A percentile compares a stretch with the other conserved stretches of the same genome.
Conservation (phyloP, 2,113 vertebrate species). For the Eptatretus burgeri region DNA sequence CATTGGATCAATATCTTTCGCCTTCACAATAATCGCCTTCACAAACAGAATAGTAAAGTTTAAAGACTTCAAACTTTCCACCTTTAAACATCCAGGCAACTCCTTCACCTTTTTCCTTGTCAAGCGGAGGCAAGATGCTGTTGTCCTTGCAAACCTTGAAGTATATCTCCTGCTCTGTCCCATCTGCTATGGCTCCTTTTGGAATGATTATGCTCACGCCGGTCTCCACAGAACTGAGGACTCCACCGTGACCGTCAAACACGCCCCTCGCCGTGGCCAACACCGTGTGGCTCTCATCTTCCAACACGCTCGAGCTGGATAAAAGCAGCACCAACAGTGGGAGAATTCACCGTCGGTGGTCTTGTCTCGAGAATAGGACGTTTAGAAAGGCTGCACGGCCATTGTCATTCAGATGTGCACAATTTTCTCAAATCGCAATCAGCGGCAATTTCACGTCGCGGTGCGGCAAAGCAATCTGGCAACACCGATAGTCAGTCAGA, state of each 20-base stretch:
- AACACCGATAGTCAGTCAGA: no score
- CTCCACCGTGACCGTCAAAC: constrained; percentile 82
- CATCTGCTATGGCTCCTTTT: constrained; percentile 80
- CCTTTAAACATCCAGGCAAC: not conserved
- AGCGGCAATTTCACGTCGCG: no score
- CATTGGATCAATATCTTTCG: no score
- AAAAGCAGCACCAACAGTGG: not conserved
- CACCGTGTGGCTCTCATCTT: constrained; percentile 83
- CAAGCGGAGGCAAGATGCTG: constrained; percentile 83
- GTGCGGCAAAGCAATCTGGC: no score
- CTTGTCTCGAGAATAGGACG: not conserved
- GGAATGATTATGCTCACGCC: constrained; percentile 97
- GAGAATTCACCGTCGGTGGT: not conserved
- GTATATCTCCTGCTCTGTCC: constrained; percentile 91
- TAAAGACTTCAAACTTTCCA: no score
- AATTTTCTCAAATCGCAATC: no score
- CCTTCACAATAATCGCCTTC: no score
- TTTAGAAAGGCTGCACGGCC: not conserved
- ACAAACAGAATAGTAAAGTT: no score
- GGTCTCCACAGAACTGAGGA: constrained; percentile 86
- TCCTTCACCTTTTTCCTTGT: constrained; percentile 81
- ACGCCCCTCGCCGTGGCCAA: constrained; percentile 78
- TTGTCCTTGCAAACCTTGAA: constrained; percentile 98
- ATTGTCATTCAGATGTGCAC: not conserved
- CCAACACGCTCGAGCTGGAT: constrained; percentile 50